Evolutionary conservation across 2,113 vertebrate genomes (phyloP).

Genomic region (Nothobranchius kuhntae): DNA sequence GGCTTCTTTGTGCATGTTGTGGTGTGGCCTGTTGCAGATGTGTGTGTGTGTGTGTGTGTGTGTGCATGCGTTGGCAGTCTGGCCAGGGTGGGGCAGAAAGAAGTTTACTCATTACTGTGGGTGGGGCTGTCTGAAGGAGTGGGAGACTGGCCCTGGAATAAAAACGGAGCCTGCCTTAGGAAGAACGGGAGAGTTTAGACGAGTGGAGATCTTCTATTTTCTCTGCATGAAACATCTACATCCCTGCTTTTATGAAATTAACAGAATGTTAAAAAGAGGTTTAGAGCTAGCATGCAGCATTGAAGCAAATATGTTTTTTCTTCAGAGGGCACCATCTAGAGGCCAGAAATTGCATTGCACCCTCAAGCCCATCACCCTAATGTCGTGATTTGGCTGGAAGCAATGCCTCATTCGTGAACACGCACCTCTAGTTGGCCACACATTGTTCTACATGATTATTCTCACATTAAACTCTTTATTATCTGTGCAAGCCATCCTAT

Average conservation of each 20-base stretch:
- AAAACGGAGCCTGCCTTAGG: slow-evolving; percentile 23
- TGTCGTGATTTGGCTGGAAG: too few relatives aligned
- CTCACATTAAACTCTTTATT: too few relatives aligned
- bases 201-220: neutral
- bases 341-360: too few relatives aligned
- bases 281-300: too few relatives aligned
- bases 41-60: slow-evolving; percentile 12
- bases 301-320: too few relatives aligned
- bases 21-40: slow-evolving; percentile 38
- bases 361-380: too few relatives aligned
- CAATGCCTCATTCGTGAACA: too few relatives aligned
- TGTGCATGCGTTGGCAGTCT: slow-evolving; percentile 68
- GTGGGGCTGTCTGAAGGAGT: slow-evolving; percentile 51
- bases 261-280: neutral
- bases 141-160: slow-evolving; percentile 17
- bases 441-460: too few relatives aligned
- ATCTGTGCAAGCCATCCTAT: too few relatives aligned
- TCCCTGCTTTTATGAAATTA: neutral
- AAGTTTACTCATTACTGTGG: slow-evolving; percentile 74
- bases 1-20: slow-evolving; percentile 39
- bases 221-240: neutral
- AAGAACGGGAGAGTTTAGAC: slow-evolving; percentile 20
- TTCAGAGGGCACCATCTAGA: too few relatives aligned
- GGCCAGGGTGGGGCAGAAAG: slow-evolving; percentile 66
- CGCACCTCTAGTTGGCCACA: too few relatives aligned